Base-by-base conservation (phyloP, 2,888 invertebrate genomes). In the Andrena hattorfiana region DNA sequence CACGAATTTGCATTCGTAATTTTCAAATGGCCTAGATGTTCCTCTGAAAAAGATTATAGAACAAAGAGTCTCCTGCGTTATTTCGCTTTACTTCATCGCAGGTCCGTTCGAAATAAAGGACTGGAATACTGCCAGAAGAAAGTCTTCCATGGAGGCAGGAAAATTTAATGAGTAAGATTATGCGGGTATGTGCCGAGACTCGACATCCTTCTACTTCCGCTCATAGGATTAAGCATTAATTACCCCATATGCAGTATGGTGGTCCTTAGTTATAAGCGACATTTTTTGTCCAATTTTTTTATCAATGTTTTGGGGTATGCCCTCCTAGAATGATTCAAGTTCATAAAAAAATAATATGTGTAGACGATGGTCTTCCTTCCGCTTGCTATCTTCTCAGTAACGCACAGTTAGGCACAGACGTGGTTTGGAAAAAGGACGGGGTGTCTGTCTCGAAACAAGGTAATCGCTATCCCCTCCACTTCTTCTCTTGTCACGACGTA, bases 151-250 rank as follows among this genome's bases (percentile, higher is more conserved):
- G 83, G 83, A 87, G 84, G 85, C 84, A 83, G 89, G 83, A 81
- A 86, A 91, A 90, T 90, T 91, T 90, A 90, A 90, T 85, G 88
- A 88, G 59, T 66, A 83, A 85, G 79, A 69, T 66, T 77, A 77
- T 70, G 75, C 68, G 70, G 81, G 80, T 54, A 54, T 32, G 51
- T 56, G 54, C n/a, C 62, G 66, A 62, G 76, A 75, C 69, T 54
- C 8, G 69, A 54, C 68, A 62, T 82, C 77, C 72, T 83, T 76
- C 64, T 71, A 62, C 70, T 76, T 77, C 74, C 67, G 77, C 60
- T 60, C 72, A 66, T 63, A 35, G 75, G 73, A 85, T 81, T 85
- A 77, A 70, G 66, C 56, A 56, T 74, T 74, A 80, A 81, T 68
- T 42, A 54, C 66, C n/a, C 26, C 68, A 13, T 76, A 13, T 64